Base-by-base conservation (phyloP, 2,888 invertebrate species). In the Acrobasis consociella region DNA sequence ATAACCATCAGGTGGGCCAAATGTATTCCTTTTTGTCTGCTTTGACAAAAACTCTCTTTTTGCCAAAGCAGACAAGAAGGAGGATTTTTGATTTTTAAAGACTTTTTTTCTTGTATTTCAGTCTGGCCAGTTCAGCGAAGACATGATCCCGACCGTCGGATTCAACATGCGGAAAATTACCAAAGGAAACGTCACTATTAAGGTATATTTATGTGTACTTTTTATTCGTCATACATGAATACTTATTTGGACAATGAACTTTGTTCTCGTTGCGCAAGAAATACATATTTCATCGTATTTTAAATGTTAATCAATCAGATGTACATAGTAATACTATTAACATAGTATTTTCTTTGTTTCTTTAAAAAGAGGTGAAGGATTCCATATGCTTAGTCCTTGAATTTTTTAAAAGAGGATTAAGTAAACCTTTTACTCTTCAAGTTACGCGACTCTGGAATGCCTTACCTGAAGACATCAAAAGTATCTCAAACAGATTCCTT, bases 101-200 rank as follows among this genome's bases (percentile, higher is more conserved):
- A 9, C 2, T 38, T 13, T 53, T 37, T 22, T 9, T 38, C n/a
- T 11, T 64, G 70, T 60, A 37, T 94, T 95, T 63, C 93, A 99
- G 99, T 99, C 99, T 72, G 99, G 99, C 22, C 99, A 99, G 86
- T 99, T 99, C 89, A 98, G 97, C 81, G 99, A 99, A 94, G 99
- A 99, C 82, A 99, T 99, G 99, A 99, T 99, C 76, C 99, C 99
- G n/a, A 99, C 99, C 67, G 99, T 99, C 67, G 99, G 99, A 58
- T 99, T 99, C 92, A 99, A 99, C 87, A 99, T 99, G 99, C 95
- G 99, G 69, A 99, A 99, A 94, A 99, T 99, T 71, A 99, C 99
- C 69, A 99, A 99, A 94, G 99, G 99, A 75, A 99, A 99, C 93
- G 99, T 99, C 49, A 99, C 99, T 67, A 99, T 99, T 80, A 99